A percentile compares a stretch with the other conserved stretches of the same genome.
These are phyloP conservation scores for Atta colombica DNA, from an alignment of 1,140 invertebrate genomes.

Conservation along the genomic window DNA sequence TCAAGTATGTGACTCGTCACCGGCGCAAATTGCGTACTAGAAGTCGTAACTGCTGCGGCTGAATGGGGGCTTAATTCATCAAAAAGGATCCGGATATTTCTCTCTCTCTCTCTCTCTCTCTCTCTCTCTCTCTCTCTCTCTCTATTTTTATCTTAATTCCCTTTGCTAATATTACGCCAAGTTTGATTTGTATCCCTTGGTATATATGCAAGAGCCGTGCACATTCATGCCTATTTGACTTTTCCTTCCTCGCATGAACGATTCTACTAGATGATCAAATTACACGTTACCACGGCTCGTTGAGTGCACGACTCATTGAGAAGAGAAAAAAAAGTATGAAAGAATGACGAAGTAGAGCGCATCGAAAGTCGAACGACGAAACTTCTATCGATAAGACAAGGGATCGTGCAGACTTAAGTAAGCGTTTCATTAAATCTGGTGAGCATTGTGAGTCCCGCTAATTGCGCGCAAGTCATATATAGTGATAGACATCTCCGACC, in stretches of 20 bases:
- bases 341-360: conserved; percentile 8
- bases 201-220: background rate
- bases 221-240: background rate
- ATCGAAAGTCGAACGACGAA: background rate
- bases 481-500: conserved; percentile 39
- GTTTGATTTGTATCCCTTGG: conserved; percentile 30
- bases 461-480: conserved; percentile 45
- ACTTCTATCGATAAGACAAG: conserved; percentile 44
- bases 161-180: background rate
- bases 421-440: conserved; percentile 32
- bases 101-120: background rate
- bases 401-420: conserved; percentile 10
- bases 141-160: background rate
- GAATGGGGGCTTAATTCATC: conserved; percentile 74
- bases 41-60: conserved; percentile 58
- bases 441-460: background rate
- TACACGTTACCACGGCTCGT: conserved; percentile 52
- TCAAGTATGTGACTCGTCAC: conserved; percentile 76
- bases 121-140: background rate
- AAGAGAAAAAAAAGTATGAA: background rate
- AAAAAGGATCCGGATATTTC: conserved; percentile 61
- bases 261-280: conserved; percentile 33
- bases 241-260: conserved; percentile 14
- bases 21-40: conserved; percentile 70
- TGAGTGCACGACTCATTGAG: background rate